phyloP scores from a whole-genome alignment of 2,113 vertebrate species.

The Neolamprologus fasciatus region DNA sequence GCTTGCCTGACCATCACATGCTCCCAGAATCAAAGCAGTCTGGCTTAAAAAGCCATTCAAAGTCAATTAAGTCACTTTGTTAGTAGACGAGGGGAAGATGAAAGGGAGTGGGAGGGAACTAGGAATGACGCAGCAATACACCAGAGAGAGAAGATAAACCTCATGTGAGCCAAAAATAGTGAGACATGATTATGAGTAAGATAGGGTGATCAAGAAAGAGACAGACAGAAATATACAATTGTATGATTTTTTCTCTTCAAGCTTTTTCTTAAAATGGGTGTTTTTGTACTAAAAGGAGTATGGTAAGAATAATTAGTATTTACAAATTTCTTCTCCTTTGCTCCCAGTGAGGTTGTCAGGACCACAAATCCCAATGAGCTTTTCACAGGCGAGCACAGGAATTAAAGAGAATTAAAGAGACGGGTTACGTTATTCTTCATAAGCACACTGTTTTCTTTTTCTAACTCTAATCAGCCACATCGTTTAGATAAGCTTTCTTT shows the following conservation, averaged over 20 bases:
- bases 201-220: not conserved
- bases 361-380: not conserved
- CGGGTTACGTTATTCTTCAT: not conserved
- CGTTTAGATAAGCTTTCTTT: slow-evolving; percentile 36
- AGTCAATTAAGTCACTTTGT: not conserved
- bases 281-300: not conserved
- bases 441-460: slow-evolving; percentile 13
- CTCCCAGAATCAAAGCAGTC: slow-evolving; percentile 9
- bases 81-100: not conserved
- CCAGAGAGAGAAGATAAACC: not conserved
- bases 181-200: not conserved
- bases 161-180: not conserved
- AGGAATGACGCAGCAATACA: not conserved
- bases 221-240: not conserved
- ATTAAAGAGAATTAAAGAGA: not conserved
- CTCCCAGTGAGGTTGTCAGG: not conserved
- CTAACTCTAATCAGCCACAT: slow-evolving; percentile 9
- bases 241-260: not conserved
- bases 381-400: not conserved
- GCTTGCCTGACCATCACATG: not conserved
- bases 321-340: not conserved
- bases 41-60: not conserved
- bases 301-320: not conserved
- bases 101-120: not conserved
- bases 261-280: not conserved